Conservation (phyloP, 2,113 vertebrate genomes). For the Notothenia coriiceps region DNA sequence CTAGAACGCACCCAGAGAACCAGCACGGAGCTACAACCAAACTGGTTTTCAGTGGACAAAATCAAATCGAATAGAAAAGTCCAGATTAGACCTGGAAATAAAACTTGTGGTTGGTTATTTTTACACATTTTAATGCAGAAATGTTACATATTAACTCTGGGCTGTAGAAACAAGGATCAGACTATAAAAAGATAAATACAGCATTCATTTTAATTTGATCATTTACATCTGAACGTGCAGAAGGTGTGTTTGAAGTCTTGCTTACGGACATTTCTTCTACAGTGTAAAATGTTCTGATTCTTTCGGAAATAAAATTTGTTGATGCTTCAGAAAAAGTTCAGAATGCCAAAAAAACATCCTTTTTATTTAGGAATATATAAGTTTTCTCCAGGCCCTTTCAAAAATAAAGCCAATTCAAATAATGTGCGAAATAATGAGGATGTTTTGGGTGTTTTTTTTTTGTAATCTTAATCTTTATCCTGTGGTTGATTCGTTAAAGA, state of each 20-base stretch:
- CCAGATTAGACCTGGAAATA: no score
- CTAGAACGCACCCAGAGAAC: no score
- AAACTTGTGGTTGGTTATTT: no score
- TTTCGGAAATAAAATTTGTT: neutral
- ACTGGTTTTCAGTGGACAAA: no score
- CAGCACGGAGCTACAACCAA: no score
- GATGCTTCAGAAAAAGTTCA: no score
- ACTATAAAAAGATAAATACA: neutral
- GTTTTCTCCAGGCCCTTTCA: slow-evolving; percentile 22
- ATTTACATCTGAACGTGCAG: neutral
- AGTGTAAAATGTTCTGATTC: neutral
- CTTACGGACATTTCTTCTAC: neutral
- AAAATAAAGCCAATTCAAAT: slow-evolving; percentile 31
- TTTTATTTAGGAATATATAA: slow-evolving; percentile 27
- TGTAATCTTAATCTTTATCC: no score
- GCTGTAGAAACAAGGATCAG: neutral
- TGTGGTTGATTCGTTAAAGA: no score
- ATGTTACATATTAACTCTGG: no score
- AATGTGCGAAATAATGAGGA: neutral
- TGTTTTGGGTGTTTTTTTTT: neutral
- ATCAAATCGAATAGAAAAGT: no score
- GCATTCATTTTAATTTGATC: neutral
- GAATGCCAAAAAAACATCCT: no score
- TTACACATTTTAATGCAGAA: no score
- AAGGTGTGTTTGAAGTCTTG: neutral